phyloP scores from a whole-genome alignment of 1,140 invertebrate species.

The Megalopta genalis region DNA sequence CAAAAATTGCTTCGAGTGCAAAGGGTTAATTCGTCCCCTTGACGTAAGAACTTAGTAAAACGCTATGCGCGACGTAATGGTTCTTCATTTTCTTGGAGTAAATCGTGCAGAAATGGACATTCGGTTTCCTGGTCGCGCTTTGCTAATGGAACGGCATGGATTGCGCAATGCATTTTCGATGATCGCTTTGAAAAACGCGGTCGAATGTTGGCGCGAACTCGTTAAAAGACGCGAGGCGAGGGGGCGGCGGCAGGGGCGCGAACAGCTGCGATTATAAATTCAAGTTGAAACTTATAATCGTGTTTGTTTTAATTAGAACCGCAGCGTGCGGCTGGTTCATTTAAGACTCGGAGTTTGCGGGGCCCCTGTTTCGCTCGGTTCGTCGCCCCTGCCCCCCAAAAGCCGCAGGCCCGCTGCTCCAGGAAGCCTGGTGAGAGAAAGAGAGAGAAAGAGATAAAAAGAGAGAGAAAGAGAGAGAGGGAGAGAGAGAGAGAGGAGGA shows the following conservation, averaged over 20 bases:
- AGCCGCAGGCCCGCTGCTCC: background rate
- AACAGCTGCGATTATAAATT: constrained; percentile 70
- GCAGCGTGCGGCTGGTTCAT: constrained; percentile 67
- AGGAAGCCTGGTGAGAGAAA: background rate
- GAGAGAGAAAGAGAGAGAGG: too few relatives aligned
- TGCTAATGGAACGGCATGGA: too few relatives aligned
- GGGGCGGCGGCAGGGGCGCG: constrained; percentile 21
- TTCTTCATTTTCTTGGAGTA: too few relatives aligned
- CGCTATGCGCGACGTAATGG: too few relatives aligned
- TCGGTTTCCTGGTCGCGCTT: too few relatives aligned
- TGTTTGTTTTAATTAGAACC: constrained; percentile 78
- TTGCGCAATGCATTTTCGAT: background rate
- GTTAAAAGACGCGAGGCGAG: constrained; percentile 11
- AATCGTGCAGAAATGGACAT: too few relatives aligned
- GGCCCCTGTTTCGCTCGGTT: constrained; percentile 15
- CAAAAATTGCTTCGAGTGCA: too few relatives aligned
- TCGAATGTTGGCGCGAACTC: background rate
- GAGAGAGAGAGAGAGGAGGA: too few relatives aligned
- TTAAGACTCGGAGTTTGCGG: constrained; percentile 62
- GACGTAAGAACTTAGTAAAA: too few relatives aligned
- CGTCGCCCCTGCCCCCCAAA: constrained; percentile 19
- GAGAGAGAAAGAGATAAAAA: too few relatives aligned
- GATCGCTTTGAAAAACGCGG: background rate
- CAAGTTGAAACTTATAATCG: constrained; percentile 71
- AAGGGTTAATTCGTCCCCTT: too few relatives aligned